Percentiles rank a stretch among this genome's conserved stretches.
These are phyloP conservation scores for Deilephila porcellus DNA, from an alignment of 2,888 invertebrate genomes.

Conservation along the genomic window DNA sequence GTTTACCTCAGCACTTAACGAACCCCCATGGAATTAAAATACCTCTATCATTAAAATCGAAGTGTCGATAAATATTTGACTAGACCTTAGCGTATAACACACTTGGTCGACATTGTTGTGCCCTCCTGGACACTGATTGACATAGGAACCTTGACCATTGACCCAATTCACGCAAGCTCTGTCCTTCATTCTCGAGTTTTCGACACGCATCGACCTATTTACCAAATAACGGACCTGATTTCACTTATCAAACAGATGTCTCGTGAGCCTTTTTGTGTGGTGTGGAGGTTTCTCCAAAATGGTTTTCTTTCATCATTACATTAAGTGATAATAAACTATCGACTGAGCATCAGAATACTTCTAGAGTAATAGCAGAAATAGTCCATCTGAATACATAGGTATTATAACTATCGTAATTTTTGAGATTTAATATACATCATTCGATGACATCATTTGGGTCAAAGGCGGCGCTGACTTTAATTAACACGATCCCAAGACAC, in stretches of 20 bases:
- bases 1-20: constrained; percentile 10
- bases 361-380: not conserved
- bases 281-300: too few species aligned
- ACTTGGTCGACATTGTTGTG: constrained; percentile 20
- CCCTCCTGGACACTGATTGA: constrained; percentile 25
- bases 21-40: not conserved
- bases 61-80: constrained; percentile 24
- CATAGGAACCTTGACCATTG: constrained; percentile 46
- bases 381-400: not conserved
- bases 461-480: not conserved
- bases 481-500: not conserved
- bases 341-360: too few species aligned
- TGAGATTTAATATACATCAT: too few species aligned
- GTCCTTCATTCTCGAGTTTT: constrained; percentile 11
- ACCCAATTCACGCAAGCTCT: constrained; percentile 41
- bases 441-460: not conserved
- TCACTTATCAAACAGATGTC: too few species aligned
- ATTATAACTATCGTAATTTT: too few species aligned
- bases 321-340: too few species aligned
- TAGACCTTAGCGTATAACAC: constrained; percentile 14
- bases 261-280: too few species aligned
- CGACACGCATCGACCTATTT: constrained; percentile 10
- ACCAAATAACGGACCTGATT: not conserved
- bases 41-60: constrained; percentile 22
- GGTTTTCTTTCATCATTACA: too few species aligned